Conservation (phyloP, 2,888 invertebrate species). For the Hirudinaria manillensis region DNA sequence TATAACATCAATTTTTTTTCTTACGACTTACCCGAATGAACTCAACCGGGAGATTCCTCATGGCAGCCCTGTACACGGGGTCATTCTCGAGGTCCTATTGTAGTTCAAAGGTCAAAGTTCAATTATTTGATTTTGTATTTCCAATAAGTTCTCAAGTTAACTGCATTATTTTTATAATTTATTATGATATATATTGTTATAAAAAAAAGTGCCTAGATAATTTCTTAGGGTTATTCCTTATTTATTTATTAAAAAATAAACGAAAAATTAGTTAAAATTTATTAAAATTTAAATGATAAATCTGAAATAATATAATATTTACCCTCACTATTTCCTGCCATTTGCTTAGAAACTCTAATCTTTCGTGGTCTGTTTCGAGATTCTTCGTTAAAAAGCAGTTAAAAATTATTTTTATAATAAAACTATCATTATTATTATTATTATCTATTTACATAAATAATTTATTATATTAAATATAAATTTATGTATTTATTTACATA, state of each 20-base stretch:
- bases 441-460: too few relatives aligned
- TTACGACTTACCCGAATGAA: background rate
- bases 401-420: background rate
- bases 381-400: background rate
- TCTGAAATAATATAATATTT: background rate
- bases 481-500: background rate
- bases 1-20: too few relatives aligned
- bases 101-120: background rate
- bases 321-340: constrained; percentile 22
- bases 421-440: background rate
- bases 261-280: too few relatives aligned
- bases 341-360: background rate
- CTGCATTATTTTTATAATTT: too few relatives aligned
- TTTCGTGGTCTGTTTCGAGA: background rate
- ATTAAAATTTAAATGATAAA: too few relatives aligned
- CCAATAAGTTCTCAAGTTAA: too few relatives aligned
- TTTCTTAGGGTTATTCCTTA: too few relatives aligned
- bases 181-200: too few relatives aligned
- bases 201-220: too few relatives aligned
- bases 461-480: background rate
- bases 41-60: background rate
- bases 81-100: background rate
- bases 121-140: too few relatives aligned
- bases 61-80: constrained; percentile 6
- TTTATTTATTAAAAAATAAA: too few relatives aligned